A percentile compares a stretch with the other conserved stretches of the same genome.
Conservation (phyloP, 2,888 invertebrate species). For the Lasioglossum vierecki region DNA sequence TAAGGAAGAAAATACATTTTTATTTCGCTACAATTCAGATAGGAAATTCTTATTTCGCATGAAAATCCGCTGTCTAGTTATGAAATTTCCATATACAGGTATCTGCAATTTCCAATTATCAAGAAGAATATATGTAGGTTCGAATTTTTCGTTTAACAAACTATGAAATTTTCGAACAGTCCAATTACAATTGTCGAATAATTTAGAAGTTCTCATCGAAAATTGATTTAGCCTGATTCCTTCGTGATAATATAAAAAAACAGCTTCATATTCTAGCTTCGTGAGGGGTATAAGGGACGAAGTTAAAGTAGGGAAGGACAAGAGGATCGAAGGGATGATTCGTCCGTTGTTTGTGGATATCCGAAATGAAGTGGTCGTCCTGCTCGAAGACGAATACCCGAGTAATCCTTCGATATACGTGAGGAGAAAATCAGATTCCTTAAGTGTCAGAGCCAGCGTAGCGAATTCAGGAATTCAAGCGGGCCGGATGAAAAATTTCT, state of each 20-base stretch:
- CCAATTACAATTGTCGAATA: neutral
- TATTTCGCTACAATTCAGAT: too few species aligned
- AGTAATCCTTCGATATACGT: constrained; percentile 79
- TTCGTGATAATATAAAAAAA: neutral
- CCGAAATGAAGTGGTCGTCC: constrained; percentile 77
- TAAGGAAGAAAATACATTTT: too few species aligned
- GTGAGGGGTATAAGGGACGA: constrained; percentile 23
- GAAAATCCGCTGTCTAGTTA: neutral
- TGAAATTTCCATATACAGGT: neutral
- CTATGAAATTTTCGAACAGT: too few species aligned
- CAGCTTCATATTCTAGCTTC: constrained; percentile 12
- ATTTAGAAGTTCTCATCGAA: neutral
- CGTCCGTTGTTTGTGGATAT: constrained; percentile 75
- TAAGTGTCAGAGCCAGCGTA: constrained; percentile 73
- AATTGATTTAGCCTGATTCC: neutral
- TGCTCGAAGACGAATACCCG: constrained; percentile 70
- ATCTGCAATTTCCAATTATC: neutral
- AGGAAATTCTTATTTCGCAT: too few species aligned
- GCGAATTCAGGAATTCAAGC: constrained; percentile 60
- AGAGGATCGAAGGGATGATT: constrained; percentile 61
- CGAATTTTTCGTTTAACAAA: too few species aligned
- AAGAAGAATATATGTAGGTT: too few species aligned
- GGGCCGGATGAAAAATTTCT: constrained; percentile 71
- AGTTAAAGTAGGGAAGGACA: constrained; percentile 33
- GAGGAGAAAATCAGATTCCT: constrained; percentile 81